phyloP scores from a whole-genome alignment of 53 echinoderm and acorn worm species.

The Stichopus horrens region DNA sequence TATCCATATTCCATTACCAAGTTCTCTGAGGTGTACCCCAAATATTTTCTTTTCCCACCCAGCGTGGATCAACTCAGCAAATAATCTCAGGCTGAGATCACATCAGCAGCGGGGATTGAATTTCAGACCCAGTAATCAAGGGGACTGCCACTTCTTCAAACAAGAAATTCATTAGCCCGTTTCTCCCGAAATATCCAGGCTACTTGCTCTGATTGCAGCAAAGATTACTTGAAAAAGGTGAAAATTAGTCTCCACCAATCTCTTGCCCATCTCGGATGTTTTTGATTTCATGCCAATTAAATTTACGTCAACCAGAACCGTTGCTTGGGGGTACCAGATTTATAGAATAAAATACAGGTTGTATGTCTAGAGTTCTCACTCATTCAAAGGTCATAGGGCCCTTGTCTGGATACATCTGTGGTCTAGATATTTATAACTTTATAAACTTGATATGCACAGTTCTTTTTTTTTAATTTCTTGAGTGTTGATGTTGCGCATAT shows the following conservation, averaged over 20 bases:
- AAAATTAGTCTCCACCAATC: conserved; percentile 5
- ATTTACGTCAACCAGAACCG: conserved; percentile 24
- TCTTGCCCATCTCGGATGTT: conserved; percentile 34
- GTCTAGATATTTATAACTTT: background rate
- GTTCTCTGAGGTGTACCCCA: background rate
- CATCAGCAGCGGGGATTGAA: background rate
- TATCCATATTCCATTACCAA: background rate
- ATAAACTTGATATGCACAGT: too few relatives aligned
- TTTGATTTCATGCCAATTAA: conserved; percentile 43
- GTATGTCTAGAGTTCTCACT: background rate
- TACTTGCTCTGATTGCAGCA: conserved; percentile 23
- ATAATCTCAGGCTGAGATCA: background rate
- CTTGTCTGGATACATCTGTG: background rate
- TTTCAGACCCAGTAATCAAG: background rate
- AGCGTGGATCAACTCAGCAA: background rate
- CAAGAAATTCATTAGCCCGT: background rate
- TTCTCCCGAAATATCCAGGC: background rate
- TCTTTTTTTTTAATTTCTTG: background rate
- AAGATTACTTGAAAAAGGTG: background rate
- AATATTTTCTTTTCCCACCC: background rate
- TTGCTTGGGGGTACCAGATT: background rate
- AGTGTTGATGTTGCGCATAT: background rate
- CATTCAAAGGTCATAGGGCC: background rate
- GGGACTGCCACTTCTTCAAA: background rate
- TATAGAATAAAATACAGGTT: background rate